Evolutionary conservation across 2,888 invertebrate genomes (phyloP).

Genomic region (Pimpla rufipes): DNA sequence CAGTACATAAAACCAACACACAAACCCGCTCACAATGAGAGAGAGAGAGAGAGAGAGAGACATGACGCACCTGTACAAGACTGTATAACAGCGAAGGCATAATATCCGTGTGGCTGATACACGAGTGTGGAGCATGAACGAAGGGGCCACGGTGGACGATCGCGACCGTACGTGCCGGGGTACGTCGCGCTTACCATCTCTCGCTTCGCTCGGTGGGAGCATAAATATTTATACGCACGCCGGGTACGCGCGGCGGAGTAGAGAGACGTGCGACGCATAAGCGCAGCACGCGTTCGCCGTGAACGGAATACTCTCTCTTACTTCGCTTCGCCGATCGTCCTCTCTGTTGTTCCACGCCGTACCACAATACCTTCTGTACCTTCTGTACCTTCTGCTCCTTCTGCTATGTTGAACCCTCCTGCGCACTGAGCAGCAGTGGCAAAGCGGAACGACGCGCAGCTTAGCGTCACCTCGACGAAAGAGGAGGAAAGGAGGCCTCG

Average conservation of each 20-base stretch:
- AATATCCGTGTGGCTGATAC: not conserved
- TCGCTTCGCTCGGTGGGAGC: conserved; percentile 53
- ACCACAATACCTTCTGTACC: conserved; percentile 36
- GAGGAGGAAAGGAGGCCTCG: too few species aligned
- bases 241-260: conserved; percentile 67
- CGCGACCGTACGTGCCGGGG: conserved; percentile 46
- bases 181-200: conserved; percentile 48
- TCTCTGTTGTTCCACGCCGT: conserved; percentile 9
- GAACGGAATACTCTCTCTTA: conserved; percentile 66
- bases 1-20: conserved; percentile 26
- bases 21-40: not conserved
- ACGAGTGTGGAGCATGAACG: not conserved
- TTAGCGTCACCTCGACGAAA: conserved; percentile 56
- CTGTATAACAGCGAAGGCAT: not conserved
- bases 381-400: not conserved
- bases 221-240: conserved; percentile 72
- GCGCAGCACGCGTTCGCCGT: conserved; percentile 69
- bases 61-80: conserved; percentile 7
- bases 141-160: conserved; percentile 14
- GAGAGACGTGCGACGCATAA: conserved; percentile 72
- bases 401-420: not conserved
- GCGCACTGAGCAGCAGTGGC: not conserved
- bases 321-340: conserved; percentile 7
- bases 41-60: conserved; percentile 31
- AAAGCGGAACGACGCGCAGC: conserved; percentile 18